A percentile compares a stretch with the other conserved stretches of the same genome.
Evolutionary conservation across 1,140 invertebrate genomes (phyloP).

Genomic region (Lordiphosa clarofinis): DNA sequence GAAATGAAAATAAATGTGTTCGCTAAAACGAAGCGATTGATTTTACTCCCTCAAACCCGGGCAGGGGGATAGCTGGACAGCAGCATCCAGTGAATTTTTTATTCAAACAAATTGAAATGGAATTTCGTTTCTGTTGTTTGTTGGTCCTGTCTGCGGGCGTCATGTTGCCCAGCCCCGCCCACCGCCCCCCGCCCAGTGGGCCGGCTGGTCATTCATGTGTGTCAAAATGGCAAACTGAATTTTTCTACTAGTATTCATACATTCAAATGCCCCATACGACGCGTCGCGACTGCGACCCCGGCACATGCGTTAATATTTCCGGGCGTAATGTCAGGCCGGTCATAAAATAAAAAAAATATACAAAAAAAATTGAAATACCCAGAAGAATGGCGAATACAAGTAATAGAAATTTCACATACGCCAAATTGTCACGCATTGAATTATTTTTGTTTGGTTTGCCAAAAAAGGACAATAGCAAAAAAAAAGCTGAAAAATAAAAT

Average conservation of each 20-base stretch:
- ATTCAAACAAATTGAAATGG: constrained; percentile 47
- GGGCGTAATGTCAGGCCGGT: constrained; percentile 53
- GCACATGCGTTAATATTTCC: constrained; percentile 76
- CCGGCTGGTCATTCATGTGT: constrained; percentile 73
- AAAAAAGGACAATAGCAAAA: constrained; percentile 28
- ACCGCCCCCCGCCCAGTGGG: constrained; percentile 16
- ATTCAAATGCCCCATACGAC: constrained; percentile 50
- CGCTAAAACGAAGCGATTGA: constrained; percentile 71
- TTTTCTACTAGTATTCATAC: constrained; percentile 60
- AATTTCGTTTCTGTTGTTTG: constrained; percentile 29
- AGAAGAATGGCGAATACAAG: constrained; percentile 6
- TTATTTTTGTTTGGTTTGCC: constrained; percentile 60
- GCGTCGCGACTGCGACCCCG: constrained; percentile 15
- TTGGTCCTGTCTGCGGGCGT: constrained; percentile 32
- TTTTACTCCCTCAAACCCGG: constrained; percentile 22
- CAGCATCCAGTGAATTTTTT: constrained; percentile 31
- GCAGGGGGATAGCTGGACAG: constrained; percentile 2
- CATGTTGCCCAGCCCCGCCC: constrained; percentile 26
- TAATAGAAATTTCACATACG: constrained; percentile 32
- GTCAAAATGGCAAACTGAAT: constrained; percentile 77
- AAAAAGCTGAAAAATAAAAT: constrained; percentile 57
- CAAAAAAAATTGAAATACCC: constrained; percentile 35
- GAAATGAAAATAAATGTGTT: constrained; percentile 77
- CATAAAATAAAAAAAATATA: constrained; percentile 64
- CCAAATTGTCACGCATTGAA: constrained; percentile 74